Evolutionary conservation across 2,113 vertebrate genomes (phyloP), one percentile per base, ranked within the genome.

Genomic region (Scytalopus superciliaris): DNA sequence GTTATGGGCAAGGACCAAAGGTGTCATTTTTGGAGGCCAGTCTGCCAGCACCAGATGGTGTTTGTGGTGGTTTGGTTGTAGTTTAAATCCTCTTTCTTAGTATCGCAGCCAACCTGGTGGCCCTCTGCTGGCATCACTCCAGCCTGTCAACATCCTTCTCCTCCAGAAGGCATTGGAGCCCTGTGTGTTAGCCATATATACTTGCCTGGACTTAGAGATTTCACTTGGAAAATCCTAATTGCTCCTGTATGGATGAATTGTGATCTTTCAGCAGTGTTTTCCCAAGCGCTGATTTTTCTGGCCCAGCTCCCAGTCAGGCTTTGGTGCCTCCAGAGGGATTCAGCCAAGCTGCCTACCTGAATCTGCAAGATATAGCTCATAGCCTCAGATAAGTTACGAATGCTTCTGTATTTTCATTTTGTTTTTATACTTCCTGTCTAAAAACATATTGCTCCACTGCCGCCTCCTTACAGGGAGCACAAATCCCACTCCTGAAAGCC

Each of bases 331-430:
- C 33, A 50, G 70, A 92, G 79, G 72, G 72, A 88, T 59, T 84
- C 67, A 62, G 59, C 83, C 85, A 93, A 88, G 67, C 63, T 94
- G 85, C 88, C 68, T 90, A 62, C 72, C 76, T 81, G 89, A 84
- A 84, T 77, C 80, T 59, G 55, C 50, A 59, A 59, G 91, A 96
- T 81, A 91, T 18, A 74, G 79, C 72, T 81, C 30, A 1, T 59
- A 92, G 64, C 64, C 87, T 91, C 66, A 59, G 72, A 91, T 92
- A 88, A 95, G 52, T 87, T 76, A 90, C 33, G 91, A 89, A 91
- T 0, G 0, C 50, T 84, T 77, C 49, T 42, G 56, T 95, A 59
- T 93, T 93, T 93, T 87, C 69, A 30, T 81, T 80, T 89, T 84
- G 68, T 0, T 93, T 91, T 91, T 74, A 47, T 81, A 62, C 23